Conservation (phyloP, 37 sponge, comb jelly and placozoan genomes). For the Hexactinellida sp. region DNA sequence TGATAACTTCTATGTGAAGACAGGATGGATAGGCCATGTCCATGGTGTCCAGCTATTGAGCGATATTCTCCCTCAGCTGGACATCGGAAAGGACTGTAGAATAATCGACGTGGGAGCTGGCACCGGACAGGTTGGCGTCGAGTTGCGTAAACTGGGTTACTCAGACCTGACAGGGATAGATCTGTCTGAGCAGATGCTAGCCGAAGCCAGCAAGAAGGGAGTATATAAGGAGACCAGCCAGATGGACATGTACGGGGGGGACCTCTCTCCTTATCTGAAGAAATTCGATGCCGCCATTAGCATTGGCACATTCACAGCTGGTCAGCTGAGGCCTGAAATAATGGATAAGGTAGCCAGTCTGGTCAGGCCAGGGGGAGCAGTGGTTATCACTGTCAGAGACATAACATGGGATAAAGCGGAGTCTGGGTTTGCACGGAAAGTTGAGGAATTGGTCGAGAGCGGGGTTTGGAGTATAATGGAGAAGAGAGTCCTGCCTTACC, state of each 20-base stretch:
- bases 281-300: background rate
- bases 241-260: background rate
- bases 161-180: background rate
- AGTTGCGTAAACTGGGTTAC: background rate
- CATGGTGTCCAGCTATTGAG: background rate
- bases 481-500: background rate
- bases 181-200: background rate
- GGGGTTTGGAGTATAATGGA: background rate
- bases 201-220: background rate
- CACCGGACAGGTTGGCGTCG: background rate
- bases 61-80: background rate
- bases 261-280: background rate
- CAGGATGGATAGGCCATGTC: background rate
- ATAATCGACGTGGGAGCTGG: background rate
- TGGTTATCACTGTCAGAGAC: background rate
- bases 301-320: constrained; percentile 12
- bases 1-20: background rate
- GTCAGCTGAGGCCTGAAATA: background rate
- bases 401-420: background rate
- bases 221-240: background rate
- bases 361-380: background rate
- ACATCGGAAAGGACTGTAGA: background rate
- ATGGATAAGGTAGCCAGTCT: background rate
- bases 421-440: background rate
- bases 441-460: background rate